Evolutionary conservation across 2,888 invertebrate species (phyloP), one percentile per base, ranked within the genome.

Genomic region (Drosophila dives): DNA sequence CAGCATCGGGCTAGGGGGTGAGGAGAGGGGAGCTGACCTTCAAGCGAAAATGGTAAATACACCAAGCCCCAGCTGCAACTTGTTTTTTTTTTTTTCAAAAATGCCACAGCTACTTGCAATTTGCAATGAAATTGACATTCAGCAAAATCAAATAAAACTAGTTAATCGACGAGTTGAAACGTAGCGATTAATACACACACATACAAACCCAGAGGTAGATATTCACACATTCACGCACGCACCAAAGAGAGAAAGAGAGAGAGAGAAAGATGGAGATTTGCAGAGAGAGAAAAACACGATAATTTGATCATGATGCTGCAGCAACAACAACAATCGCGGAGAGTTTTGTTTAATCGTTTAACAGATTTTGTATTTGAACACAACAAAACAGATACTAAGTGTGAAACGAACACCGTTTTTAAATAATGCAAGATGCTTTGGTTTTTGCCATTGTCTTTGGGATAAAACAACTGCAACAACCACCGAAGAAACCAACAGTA

Each of bases 61-160:
- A 73, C 81, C 78, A 77, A 80, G 64, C 59, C 56, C 34, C 80
- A 69, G 78, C 68, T 83, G 83, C 86, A 85, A 85, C 83, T 80
- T 67, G 86, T 86, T 83, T 83, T 77, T 45, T 72, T 80, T 84
- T 81, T 69, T 79, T 75, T 75, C 76, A 61, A 80, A 79, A 79
- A 78, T 75, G 67, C 79, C 56, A 49, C 33, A 62, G 68, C 65
- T 33, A 66, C 72, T 65, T 60, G 73, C 80, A 75, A 78, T 81
- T 81, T 85, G 76, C 86, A 83, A 83, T 83, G 89, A 86, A 85
- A 86, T 89, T 89, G 86, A 89, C 89, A 87, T 87, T 87, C 89
- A 83, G 81, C 75, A 73, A 81, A 84, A 75, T 79, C 58, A 80
- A 85, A 80, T 69, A 86, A 86, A 84, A 89, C 89, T 78, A 80